Evolutionary conservation across 2,113 vertebrate species (phyloP), one percentile per base, ranked within the genome.

Genomic region (Semnornis frantzii): DNA sequence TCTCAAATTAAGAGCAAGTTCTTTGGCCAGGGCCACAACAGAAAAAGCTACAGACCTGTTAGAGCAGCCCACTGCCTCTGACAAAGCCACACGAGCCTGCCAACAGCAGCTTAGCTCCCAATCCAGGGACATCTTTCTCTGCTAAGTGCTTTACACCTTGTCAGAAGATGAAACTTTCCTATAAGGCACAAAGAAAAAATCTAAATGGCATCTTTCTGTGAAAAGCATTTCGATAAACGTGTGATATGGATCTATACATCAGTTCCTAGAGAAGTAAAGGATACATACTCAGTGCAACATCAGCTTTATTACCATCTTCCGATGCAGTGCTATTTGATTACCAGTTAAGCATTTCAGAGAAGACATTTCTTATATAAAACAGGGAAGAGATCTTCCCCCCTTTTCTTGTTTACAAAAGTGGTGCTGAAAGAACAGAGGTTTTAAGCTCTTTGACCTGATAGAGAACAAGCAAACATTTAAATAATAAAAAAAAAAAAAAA

Each of bases 241-340:
- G 23, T 15, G 18, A 5, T 7, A 10, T 20, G 13, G 8, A 24
- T 18, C 27, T 18, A 16, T 8, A 1, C 3, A 13, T 30, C 9
- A 64, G 27, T 27, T 86, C 76, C 92, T 93, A 71, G 54, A 74
- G 77, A 90, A 96, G 85, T 70, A 85, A 86, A 78, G 77, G 62
- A 90, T 93, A 89, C 92, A 30, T 18, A 57, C 10, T 77, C 91
- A 91, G 96, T 95, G 94, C 95, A 93, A 93, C 80, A 86, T 78
- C 85, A 94, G 91, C 90, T 95, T 97, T 96, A 96, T 96, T 95
- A 74, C 94, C 84, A 87, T 68, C 75, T 94, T 82, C 91, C 23
- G 15, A 83, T 31, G 69, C 89, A 94, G 91, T 89, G 90, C 94
- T 89, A 91, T 87, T 85, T 28, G 34, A 65, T 89, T 81, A 92